Percentiles rank a stretch among this genome's conserved stretches.
Evolutionary conservation across 1,140 invertebrate genomes (phyloP).

Genomic region (Oryctes rhinoceros): DNA sequence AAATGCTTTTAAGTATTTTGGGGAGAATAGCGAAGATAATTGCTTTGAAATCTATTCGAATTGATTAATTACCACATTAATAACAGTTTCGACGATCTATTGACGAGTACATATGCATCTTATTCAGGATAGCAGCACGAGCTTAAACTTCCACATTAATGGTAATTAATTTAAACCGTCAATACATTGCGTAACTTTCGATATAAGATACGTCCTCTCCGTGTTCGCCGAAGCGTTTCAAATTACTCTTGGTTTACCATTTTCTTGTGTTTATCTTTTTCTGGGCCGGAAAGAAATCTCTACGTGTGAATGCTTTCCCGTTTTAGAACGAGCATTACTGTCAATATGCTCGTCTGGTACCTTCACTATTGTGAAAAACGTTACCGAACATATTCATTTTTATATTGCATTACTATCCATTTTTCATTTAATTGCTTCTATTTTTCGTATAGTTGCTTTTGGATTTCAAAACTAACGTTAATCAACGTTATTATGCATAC

Average conservation of each 20-base stretch:
- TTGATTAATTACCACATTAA: no score
- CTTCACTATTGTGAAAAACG: conserved; percentile 20
- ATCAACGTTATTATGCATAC: not conserved
- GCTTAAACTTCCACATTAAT: not conserved
- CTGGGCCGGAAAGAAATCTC: conserved; percentile 30
- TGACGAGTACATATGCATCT: no score
- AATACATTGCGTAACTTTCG: not conserved
- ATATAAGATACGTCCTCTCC: not conserved
- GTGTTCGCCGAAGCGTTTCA: conserved; percentile 8
- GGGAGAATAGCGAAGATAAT: no score
- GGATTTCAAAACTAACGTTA: not conserved
- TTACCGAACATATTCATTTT: conserved; percentile 9
- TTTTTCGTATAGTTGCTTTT: not conserved
- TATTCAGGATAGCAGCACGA: no score
- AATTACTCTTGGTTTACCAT: not conserved
- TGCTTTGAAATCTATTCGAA: no score
- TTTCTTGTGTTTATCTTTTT: conserved; percentile 34
- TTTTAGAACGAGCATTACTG: not conserved
- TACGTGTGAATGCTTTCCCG: conserved; percentile 15
- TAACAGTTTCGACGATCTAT: no score
- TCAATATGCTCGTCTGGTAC: not conserved
- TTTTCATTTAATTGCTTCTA: not conserved
- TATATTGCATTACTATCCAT: not conserved
- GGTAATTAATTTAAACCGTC: not conserved
- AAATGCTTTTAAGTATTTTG: no score